phyloP scores from a whole-genome alignment of 2,113 vertebrate species.

The Pan troglodytes region DNA sequence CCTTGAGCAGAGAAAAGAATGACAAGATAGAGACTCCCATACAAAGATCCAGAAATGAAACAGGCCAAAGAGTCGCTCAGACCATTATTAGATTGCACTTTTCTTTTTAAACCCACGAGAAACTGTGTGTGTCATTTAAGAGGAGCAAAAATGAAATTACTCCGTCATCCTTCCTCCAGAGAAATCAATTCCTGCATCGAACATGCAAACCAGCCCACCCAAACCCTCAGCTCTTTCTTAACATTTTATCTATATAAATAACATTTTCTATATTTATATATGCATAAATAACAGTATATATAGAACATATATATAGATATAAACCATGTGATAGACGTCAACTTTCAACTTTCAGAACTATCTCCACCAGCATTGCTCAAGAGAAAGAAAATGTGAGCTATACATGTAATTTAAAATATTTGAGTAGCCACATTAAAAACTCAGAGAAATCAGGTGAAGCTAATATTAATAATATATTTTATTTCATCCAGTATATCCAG shows the following conservation, averaged over 20 bases:
- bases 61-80: neutral
- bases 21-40: neutral
- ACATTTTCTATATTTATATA: neutral
- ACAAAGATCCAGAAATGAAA: neutral
- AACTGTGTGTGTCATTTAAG: neutral
- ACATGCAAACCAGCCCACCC: neutral
- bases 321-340: neutral
- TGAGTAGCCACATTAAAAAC: neutral
- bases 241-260: neutral
- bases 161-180: neutral
- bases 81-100: neutral
- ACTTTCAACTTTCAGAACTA: neutral
- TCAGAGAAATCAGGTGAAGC: neutral
- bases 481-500: neutral
- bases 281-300: neutral
- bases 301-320: no score
- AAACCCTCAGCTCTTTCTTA: neutral
- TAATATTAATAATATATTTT: neutral
- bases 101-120: neutral
- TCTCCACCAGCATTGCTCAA: neutral
- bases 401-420: neutral
- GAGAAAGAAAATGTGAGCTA: neutral
- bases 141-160: neutral
- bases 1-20: no score
- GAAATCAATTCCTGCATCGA: neutral